These are phyloP conservation scores for Caradrina kadenii DNA, from an alignment of 2,888 invertebrate species.

Conservation along the genomic window DNA sequence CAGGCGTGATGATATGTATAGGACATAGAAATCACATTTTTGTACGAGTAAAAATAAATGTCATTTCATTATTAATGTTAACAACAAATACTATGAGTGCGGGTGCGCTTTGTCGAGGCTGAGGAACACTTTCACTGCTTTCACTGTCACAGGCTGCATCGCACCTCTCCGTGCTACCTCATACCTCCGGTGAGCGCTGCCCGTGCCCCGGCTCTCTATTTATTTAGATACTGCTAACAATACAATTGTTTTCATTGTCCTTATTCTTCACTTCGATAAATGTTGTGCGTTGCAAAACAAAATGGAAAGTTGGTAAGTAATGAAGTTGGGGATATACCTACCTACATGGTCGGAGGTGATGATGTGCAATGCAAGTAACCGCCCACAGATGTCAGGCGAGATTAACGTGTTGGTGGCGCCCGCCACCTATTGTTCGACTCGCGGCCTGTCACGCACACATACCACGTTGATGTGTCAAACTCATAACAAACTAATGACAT, in stretches of 20 bases:
- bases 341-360: constrained; percentile 81
- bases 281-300: constrained; percentile 81
- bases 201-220: constrained; percentile 84
- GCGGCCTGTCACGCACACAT: constrained; percentile 63
- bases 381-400: constrained; percentile 80
- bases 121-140: constrained; percentile 87
- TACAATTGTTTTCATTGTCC: constrained; percentile 83
- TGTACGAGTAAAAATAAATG: constrained; percentile 55
- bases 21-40: background rate
- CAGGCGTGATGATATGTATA: too few species aligned
- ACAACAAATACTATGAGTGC: constrained; percentile 72
- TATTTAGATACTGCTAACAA: constrained; percentile 84
- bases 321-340: constrained; percentile 74
- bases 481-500: constrained; percentile 53
- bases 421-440: constrained; percentile 77
- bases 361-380: constrained; percentile 83
- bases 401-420: constrained; percentile 83
- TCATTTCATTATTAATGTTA: constrained; percentile 72
- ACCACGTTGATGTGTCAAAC: constrained; percentile 68
- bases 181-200: constrained; percentile 68
- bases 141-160: constrained; percentile 82
- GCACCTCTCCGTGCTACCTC: constrained; percentile 76
- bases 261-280: constrained; percentile 80
- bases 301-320: constrained; percentile 85
- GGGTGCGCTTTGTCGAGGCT: constrained; percentile 64